These are phyloP conservation scores for Calephelis nemesis DNA, from an alignment of 1,140 invertebrate species.

Conservation along the genomic window DNA sequence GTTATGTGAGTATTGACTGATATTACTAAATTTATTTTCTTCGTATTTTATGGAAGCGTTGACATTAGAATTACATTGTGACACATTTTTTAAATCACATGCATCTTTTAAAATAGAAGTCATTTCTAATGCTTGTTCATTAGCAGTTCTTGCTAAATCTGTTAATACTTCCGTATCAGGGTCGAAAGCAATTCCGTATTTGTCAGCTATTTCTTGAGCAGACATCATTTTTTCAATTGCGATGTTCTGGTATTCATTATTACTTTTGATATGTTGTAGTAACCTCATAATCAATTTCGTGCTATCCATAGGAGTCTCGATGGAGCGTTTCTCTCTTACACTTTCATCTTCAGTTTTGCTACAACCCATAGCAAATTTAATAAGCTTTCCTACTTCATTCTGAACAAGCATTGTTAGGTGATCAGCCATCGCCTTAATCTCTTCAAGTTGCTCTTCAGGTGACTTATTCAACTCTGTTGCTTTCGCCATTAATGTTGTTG, in stretches of 20 bases:
- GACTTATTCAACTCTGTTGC: conserved; percentile 50
- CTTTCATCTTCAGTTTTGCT: conserved; percentile 39
- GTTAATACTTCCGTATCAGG: conserved; percentile 63
- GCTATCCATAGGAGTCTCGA: conserved; percentile 61
- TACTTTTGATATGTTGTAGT: conserved; percentile 65
- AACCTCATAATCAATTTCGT: conserved; percentile 58
- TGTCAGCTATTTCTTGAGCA: conserved; percentile 71
- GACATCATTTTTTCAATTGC: conserved; percentile 74
- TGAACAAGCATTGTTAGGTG: conserved; percentile 54
- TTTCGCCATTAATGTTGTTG: conserved; percentile 55
- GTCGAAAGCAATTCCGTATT: conserved; percentile 62
- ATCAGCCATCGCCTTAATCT: conserved; percentile 60
- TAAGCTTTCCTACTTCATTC: conserved; percentile 59
- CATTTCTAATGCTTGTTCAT: conserved; percentile 60
- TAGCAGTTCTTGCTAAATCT: conserved; percentile 56
- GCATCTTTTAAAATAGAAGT: conserved; percentile 54
- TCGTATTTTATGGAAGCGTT: neutral
- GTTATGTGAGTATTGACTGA: conserved; percentile 22
- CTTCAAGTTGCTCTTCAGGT: conserved; percentile 59
- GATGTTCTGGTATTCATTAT: conserved; percentile 69
- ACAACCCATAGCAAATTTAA: conserved; percentile 46
- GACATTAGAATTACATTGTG: neutral
- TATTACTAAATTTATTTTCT: conserved; percentile 22
- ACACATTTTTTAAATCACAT: conserved; percentile 43
- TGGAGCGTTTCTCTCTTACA: conserved; percentile 49